Evolutionary conservation across 2,113 vertebrate genomes (phyloP).

Genomic region (Labeo catla): DNA sequence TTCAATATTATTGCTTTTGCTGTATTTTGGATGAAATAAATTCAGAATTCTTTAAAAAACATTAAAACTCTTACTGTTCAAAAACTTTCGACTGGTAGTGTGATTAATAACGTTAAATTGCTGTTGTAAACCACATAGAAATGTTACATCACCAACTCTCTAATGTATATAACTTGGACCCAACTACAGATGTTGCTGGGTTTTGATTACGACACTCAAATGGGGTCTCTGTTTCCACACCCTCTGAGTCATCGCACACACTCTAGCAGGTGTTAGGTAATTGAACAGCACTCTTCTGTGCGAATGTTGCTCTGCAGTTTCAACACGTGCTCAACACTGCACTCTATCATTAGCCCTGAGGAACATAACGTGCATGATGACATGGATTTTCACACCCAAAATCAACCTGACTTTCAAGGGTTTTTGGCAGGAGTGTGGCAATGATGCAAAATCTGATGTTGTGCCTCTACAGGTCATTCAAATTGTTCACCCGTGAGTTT

Average conservation of each 20-base stretch:
- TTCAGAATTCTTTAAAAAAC: too few species aligned
- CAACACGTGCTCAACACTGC: not conserved
- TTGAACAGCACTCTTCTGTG: constrained; percentile 27
- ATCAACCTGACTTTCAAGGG: constrained; percentile 12
- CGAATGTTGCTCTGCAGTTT: constrained; percentile 20
- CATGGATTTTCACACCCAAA: not conserved
- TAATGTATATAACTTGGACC: not conserved
- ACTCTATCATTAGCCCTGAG: not conserved
- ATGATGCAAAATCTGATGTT: not conserved
- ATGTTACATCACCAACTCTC: not conserved
- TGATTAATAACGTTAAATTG: not conserved
- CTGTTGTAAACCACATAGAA: not conserved
- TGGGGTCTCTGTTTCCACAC: not conserved
- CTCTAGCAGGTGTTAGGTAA: constrained; percentile 20
- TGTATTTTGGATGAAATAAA: too few species aligned
- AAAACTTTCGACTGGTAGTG: too few species aligned
- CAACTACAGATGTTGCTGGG: not conserved
- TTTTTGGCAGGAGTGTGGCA: not conserved
- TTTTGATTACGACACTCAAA: not conserved
- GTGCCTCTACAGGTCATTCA: not conserved
- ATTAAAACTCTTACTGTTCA: too few species aligned
- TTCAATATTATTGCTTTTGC: too few species aligned
- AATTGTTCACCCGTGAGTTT: not conserved
- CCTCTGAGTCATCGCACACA: not conserved
- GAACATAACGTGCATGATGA: not conserved